A percentile compares a stretch with the other conserved stretches of the same genome.
Conservation (phyloP, 2,113 vertebrate species). For the Microcebus murinus region DNA sequence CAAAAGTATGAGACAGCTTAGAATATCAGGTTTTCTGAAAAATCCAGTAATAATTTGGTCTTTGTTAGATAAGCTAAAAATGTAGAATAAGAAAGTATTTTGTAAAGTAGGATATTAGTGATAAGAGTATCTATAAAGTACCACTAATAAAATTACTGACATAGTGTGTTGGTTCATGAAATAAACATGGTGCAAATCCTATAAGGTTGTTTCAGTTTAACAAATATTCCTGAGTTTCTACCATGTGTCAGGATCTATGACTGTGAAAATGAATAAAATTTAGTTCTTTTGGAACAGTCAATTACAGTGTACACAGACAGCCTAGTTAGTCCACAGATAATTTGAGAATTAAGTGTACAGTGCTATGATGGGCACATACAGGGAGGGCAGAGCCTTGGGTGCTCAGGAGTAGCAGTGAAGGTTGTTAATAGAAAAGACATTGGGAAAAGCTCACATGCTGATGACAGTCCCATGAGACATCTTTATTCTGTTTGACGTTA, state of each 20-base stretch:
- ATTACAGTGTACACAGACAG: background rate
- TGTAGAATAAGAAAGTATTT: background rate
- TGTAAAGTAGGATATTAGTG: background rate
- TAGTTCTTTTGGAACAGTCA: background rate
- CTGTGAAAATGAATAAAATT: background rate
- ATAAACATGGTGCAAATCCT: background rate
- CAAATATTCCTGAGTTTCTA: background rate
- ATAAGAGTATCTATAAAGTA: background rate
- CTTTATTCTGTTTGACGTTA: background rate
- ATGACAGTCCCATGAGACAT: background rate
- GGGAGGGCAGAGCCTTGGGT: background rate
- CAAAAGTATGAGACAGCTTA: background rate
- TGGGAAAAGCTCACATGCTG: background rate
- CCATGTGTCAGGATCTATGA: background rate
- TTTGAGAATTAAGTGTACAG: background rate
- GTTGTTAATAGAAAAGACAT: background rate
- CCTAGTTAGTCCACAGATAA: background rate
- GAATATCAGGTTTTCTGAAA: background rate
- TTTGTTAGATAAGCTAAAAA: background rate
- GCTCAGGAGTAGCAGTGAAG: background rate
- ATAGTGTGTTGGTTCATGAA: background rate
- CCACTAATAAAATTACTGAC: background rate
- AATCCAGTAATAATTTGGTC: background rate
- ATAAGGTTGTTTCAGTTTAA: background rate
- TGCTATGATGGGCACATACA: background rate